Evolutionary conservation across 2,888 invertebrate species (phyloP), one percentile per base, ranked within the genome.

Genomic region (Luffia ferchaultella): DNA sequence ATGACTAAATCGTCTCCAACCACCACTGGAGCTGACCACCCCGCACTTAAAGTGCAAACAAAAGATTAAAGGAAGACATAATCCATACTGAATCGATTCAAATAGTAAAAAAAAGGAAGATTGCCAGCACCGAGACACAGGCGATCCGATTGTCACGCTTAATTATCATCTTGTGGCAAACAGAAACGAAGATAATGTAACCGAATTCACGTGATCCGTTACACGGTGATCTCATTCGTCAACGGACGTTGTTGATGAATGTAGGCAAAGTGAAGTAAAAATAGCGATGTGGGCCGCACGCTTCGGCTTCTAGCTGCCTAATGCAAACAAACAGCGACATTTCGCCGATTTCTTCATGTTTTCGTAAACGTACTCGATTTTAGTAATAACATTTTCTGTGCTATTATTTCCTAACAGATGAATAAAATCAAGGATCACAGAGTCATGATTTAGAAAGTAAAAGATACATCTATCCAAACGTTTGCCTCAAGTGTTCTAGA

Each of bases 201-300:
- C 5, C 12, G 30, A 30, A 30, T 30, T 12, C 30, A 49, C 53
- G 50, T 57, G 52, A 55, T 56, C 55, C 54, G 55, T 57, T 54
- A 54, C 57, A 58, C 56, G 30, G 30, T 61, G 58, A 62, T 59
- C 58, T 62, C 57, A 60, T 58, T 58, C 57, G 16, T 16, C 16
- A 20, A 16, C 16, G 43, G 42, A 49, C 42, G 30, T 56, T 54
- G 53, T 54, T 57, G 50, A 56, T 52, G 56, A 57, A 54, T 58
- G 56, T 59, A 54, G 57, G 59, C 55, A 57, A 55, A 42, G 18
- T 20, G 56, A 55, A 53, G 57, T 57, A 64, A 65, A 66, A 64
- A 66, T 66, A 67, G 64, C 60, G 59, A 64, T 61, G 57, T 64
- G 52, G 64, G 60, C 50, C 67, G 58, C 56, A 58, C 41, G 54